These are phyloP conservation scores for Terrapene triunguis DNA, from an alignment of 2,113 vertebrate genomes.

Conservation along the genomic window DNA sequence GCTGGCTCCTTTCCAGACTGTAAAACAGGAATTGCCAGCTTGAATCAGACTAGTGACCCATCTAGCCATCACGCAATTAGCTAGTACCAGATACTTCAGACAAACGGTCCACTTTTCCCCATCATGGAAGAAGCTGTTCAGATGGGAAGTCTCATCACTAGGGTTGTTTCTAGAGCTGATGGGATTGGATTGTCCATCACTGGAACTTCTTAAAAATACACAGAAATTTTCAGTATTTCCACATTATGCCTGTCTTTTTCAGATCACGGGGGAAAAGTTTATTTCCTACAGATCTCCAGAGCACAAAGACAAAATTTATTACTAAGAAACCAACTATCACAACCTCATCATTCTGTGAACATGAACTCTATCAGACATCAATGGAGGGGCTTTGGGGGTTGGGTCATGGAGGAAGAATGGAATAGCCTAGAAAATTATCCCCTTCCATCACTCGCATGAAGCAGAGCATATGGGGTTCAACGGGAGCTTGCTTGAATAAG, in stretches of 20 bases:
- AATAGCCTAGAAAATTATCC: neutral
- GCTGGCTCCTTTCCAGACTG: neutral
- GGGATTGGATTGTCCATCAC: neutral
- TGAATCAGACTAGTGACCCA: neutral
- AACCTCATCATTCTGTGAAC: neutral
- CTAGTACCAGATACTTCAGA: neutral
- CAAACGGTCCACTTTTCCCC: neutral
- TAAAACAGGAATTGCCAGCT: neutral
- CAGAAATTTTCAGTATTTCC: neutral
- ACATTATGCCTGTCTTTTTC: rapidly evolving
- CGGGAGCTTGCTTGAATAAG: neutral
- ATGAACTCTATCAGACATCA: neutral
- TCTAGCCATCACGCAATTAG: neutral
- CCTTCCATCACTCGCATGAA: neutral
- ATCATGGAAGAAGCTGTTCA: neutral
- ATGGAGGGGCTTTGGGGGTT: neutral
- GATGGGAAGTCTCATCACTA: rapidly evolving
- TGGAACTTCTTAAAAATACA: neutral
- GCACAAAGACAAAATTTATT: neutral
- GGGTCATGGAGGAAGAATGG: neutral
- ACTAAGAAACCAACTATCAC: no score
- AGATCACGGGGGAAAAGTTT: neutral
- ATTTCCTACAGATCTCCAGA: neutral
- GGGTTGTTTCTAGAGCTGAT: neutral
- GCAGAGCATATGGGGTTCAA: neutral